Evolutionary conservation across 1,140 invertebrate species (phyloP), one percentile per base, ranked within the genome.

Genomic region (Hyles euphorbiae): DNA sequence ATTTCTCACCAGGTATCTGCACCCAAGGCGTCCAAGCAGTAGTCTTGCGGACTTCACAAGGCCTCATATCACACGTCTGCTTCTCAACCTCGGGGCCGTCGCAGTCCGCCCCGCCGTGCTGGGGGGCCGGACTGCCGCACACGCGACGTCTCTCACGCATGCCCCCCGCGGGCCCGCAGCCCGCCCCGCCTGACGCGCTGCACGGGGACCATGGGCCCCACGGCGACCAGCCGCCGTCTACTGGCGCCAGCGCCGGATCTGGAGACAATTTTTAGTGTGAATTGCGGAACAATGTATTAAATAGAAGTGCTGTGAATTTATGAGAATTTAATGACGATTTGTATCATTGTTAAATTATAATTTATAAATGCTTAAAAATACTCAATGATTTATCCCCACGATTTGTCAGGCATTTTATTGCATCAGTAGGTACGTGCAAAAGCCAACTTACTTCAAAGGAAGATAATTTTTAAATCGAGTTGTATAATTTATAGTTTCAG

Each of bases 1-100:
- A n/a, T n/a, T 22, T 22, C 2, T 22, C 2, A 88, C 86, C 74
- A 34, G 78, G 76, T 71, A 83, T 83, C 44, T 87, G 83, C 34
- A 95, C 77, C 95, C 96, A 97, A 0, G 93, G 93, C 0, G 95
- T 95, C 95, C 95, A 96, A 2, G 91, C 78, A 0, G 93, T 93
- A 0, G 92, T 89, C 64, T 92, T 92, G 53, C 91, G 91, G 8
- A 92, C 93, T 0, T 91, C 83, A 65, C 96, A 97, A 0, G 91
- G 75, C 10, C 93, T 87, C 51, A 90, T 88, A 49, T 96, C 95
- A 77, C 96, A 97, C 1, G 90, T 84, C 61, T 93, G 91, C 45
- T 92, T 90, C 76, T 94, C 91, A 2, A 89, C 75, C 7, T 91
- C 84, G 60, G 93, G 93, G 0, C 96, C 96, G 0, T 91, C 90